Percentiles rank a stretch among this genome's conserved stretches.
phyloP scores from a whole-genome alignment of 1,140 invertebrate species.

The Pygmarrhopalites habei region DNA sequence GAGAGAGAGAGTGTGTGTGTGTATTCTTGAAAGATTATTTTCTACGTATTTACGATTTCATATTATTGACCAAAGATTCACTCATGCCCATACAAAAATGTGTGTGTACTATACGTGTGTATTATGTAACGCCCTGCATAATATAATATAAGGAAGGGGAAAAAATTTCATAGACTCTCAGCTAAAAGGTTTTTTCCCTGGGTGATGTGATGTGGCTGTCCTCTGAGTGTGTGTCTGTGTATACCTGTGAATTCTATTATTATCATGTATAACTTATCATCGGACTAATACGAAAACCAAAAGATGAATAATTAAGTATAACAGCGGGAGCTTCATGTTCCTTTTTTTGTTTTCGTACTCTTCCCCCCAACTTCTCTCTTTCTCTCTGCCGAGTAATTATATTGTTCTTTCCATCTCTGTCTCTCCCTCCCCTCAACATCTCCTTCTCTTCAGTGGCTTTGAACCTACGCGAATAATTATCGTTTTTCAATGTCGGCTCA shows the following conservation, averaged over 20 bases:
- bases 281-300: conserved; percentile 14
- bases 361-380: neutral
- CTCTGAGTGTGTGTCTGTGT: too few relatives aligned
- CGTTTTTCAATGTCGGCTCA: conserved; percentile 9
- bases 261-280: conserved; percentile 14
- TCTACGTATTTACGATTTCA: conserved; percentile 7
- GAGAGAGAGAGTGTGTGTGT: neutral
- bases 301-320: conserved; percentile 20
- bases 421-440: too few relatives aligned
- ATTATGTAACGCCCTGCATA: too few relatives aligned
- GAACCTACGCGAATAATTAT: conserved; percentile 15
- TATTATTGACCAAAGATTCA: neutral
- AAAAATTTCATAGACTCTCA: too few relatives aligned
- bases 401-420: neutral
- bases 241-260: conserved; percentile 6
- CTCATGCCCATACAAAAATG: too few relatives aligned
- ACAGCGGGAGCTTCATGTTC: conserved; percentile 12
- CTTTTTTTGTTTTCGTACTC: conserved; percentile 6
- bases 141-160: too few relatives aligned
- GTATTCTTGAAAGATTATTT: neutral
- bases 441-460: conserved; percentile 7
- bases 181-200: too few relatives aligned
- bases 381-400: conserved; percentile 2
- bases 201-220: too few relatives aligned
- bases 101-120: too few relatives aligned